Conservation (phyloP, 2,888 invertebrate genomes). For the Andrena chrysosceles region DNA sequence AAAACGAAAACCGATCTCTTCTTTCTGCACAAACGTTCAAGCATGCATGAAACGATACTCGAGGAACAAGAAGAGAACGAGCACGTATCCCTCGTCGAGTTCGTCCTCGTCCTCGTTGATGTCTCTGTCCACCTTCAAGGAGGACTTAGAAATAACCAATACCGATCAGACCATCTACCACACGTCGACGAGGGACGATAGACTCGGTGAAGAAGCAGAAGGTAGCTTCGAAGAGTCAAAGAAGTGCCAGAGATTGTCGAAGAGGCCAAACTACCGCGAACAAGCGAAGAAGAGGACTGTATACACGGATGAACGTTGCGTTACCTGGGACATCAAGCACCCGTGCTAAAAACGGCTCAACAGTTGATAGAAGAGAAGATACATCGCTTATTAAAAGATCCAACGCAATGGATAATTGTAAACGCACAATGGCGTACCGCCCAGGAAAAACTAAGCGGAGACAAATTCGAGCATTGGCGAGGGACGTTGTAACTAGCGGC, state of each 20-base stretch:
- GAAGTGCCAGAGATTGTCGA: neutral
- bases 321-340: constrained; percentile 36
- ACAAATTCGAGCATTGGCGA: constrained; percentile 6
- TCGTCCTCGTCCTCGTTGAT: constrained; percentile 27
- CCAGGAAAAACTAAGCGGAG: neutral
- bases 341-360: constrained; percentile 9
- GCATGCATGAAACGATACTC: neutral
- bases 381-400: neutral
- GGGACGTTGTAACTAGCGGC: constrained; percentile 1
- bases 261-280: neutral
- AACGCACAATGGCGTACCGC: neutral
- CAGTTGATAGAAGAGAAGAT: neutral
- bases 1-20: constrained; percentile 14
- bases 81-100: constrained; percentile 11
- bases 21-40: constrained; percentile 13
- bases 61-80: neutral
- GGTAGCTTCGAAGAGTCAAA: neutral
- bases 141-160: neutral
- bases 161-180: neutral
- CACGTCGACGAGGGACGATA: neutral
- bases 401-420: neutral
- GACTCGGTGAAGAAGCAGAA: neutral
- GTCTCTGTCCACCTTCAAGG: constrained; percentile 4
- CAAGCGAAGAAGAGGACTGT: neutral
- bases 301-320: constrained; percentile 21